These are phyloP conservation scores for Nomada goodeniana DNA, from an alignment of 2,888 invertebrate species.

Conservation along the genomic window DNA sequence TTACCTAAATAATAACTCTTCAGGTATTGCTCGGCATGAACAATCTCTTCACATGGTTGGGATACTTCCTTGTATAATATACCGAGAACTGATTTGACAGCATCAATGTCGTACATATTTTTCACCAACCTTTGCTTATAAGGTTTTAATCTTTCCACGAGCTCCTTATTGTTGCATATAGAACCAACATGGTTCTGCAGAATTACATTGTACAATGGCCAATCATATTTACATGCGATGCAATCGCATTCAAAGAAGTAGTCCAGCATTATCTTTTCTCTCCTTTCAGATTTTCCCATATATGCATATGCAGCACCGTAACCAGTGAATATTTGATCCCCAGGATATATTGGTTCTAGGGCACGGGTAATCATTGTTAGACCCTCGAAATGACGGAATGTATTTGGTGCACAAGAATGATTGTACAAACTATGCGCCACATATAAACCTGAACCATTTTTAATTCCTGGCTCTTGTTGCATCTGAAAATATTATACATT, in stretches of 20 bases:
- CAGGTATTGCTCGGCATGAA: conserved; percentile 81
- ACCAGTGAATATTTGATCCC: conserved; percentile 82
- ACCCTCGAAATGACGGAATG: conserved; percentile 81
- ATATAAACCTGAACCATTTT: conserved; percentile 81
- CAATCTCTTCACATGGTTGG: conserved; percentile 82
- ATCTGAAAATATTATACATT: conserved; percentile 71
- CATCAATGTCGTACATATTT: conserved; percentile 82
- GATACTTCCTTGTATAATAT: conserved; percentile 76
- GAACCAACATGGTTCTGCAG: conserved; percentile 79
- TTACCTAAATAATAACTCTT: conserved; percentile 83
- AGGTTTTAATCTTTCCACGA: conserved; percentile 78
- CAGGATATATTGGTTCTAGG: conserved; percentile 77
- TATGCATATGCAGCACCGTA: conserved; percentile 82
- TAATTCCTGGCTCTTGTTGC: conserved; percentile 80
- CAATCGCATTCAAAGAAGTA: conserved; percentile 82
- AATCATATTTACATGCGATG: conserved; percentile 77
- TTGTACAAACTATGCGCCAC: conserved; percentile 80
- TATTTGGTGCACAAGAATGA: conserved; percentile 82
- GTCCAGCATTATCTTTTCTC: conserved; percentile 78
- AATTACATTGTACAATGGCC: conserved; percentile 80
- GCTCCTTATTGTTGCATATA: conserved; percentile 75
- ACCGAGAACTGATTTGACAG: conserved; percentile 78
- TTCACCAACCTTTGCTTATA: conserved; percentile 75
- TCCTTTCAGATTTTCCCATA: conserved; percentile 74
- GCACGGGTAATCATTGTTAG: conserved; percentile 81